A percentile compares a stretch with the other conserved stretches of the same genome.
These are phyloP conservation scores for Cladopsammia gracilis DNA, from an alignment of 64 coral and sea anemone species.

Conservation along the genomic window DNA sequence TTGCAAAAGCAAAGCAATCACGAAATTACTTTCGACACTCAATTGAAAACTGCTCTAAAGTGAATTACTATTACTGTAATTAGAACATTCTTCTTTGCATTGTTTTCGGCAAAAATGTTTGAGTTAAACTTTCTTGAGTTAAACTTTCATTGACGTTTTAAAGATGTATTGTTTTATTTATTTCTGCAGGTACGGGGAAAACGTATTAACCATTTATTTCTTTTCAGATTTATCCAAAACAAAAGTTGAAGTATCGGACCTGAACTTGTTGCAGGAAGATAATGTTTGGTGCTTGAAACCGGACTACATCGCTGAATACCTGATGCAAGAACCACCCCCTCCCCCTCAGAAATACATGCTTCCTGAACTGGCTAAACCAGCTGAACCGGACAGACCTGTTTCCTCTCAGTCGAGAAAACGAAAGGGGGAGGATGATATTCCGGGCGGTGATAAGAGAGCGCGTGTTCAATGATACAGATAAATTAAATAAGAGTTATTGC, in stretches of 20 bases:
- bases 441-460: slow-evolving; percentile 57
- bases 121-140: too few species aligned
- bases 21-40: too few species aligned
- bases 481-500: neutral
- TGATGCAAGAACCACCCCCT: slow-evolving; percentile 93
- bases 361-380: slow-evolving; percentile 37
- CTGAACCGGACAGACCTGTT: slow-evolving; percentile 31
- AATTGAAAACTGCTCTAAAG: too few species aligned
- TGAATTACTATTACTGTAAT: too few species aligned
- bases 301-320: slow-evolving; percentile 90
- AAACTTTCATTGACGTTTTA: too few species aligned
- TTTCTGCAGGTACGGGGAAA: too few species aligned
- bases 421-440: slow-evolving; percentile 68
- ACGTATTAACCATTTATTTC: neutral
- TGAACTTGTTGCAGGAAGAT: slow-evolving; percentile 33
- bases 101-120: too few species aligned
- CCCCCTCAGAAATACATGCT: slow-evolving; percentile 79
- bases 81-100: too few species aligned
- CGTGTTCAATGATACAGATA: slow-evolving; percentile 37
- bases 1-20: too few species aligned
- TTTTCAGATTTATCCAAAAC: slow-evolving; percentile 74
- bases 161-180: too few species aligned
- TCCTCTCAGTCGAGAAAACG: slow-evolving; percentile 81
- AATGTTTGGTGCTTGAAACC: slow-evolving; percentile 87
- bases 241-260: slow-evolving; percentile 63